phyloP scores from a whole-genome alignment of 2,888 invertebrate genomes.

The Acanthosepion esculentum region DNA sequence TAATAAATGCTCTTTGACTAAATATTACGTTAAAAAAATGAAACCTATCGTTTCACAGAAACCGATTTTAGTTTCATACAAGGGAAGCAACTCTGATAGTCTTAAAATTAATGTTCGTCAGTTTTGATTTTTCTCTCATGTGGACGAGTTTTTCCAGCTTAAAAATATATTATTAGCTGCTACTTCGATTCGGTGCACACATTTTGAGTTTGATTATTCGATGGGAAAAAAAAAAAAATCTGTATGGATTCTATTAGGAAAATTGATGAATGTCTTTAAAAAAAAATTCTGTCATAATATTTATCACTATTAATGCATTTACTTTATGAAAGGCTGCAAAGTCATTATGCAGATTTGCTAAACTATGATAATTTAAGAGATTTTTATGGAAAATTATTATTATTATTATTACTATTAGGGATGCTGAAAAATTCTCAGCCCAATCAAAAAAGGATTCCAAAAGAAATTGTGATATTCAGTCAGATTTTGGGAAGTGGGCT shows the following conservation, averaged over 20 bases:
- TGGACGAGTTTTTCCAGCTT: not conserved
- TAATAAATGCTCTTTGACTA: too few species aligned
- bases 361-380: not conserved
- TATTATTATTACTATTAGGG: not conserved
- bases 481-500: too few species aligned
- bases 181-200: not conserved
- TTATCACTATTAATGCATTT: constrained; percentile 13
- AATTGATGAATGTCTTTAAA: not conserved
- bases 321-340: not conserved
- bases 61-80: not conserved
- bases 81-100: not conserved
- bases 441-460: not conserved
- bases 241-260: not conserved
- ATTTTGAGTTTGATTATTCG: not conserved
- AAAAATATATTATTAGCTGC: not conserved
- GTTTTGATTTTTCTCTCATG: not conserved
- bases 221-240: not conserved
- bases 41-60: not conserved
- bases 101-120: not conserved
- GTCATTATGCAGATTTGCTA: not conserved
- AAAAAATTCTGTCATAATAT: not conserved
- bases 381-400: not conserved
- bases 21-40: too few species aligned
- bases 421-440: not conserved
- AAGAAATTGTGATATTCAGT: not conserved